Base-by-base conservation (phyloP, 2,113 vertebrate genomes). In the Trogon melanurus region DNA sequence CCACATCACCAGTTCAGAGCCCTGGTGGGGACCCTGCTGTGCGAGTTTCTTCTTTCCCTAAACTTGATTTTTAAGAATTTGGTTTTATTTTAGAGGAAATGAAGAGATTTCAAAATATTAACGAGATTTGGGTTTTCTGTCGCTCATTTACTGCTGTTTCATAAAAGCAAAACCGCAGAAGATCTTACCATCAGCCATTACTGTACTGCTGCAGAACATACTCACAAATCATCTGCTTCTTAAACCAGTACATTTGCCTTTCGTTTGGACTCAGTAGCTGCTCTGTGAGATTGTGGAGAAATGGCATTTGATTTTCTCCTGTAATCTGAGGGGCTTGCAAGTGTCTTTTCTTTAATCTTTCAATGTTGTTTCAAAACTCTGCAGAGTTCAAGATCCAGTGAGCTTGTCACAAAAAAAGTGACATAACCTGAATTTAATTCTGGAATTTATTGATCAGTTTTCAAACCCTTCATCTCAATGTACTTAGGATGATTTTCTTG, bases 341-440 rank as follows among this genome's bases (percentile, higher is more conserved):
- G n/a, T 79, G 19, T 93, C 14, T 94, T 97, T 71, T 91, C 65
- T 67, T 91, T 80, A 53, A 82, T n/a, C 27, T 96, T 96, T 85
- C 22, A 36, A 16, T n/a, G 30, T 79, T 75, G 20, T 80, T 70
- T 89, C 48, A 92, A 70, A 96, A 91, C 75, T 57, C 71, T 44
- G 61, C 19, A 60, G 34, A 85, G 66, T 92, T 96, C 34, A 89
- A 71, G 88, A 93, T 61, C 14, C 71, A 86, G 17, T 29, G 36
- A 88, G 12, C 20, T 83, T 32, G 74, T 87, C 62, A 71, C 36
- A 53, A 56, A 56, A 93, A 85, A 41, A 10, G 25, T 70, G 79
- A n/a, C 38, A 89, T 66, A 65, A 87, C 25, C 38, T 78, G 70
- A 94, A 86, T 44, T 96, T 81, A 72, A 88, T 91, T 96, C 85